These are phyloP conservation scores for Tanytarsus gracilentus DNA, from an alignment of 2,888 invertebrate species.

Conservation along the genomic window DNA sequence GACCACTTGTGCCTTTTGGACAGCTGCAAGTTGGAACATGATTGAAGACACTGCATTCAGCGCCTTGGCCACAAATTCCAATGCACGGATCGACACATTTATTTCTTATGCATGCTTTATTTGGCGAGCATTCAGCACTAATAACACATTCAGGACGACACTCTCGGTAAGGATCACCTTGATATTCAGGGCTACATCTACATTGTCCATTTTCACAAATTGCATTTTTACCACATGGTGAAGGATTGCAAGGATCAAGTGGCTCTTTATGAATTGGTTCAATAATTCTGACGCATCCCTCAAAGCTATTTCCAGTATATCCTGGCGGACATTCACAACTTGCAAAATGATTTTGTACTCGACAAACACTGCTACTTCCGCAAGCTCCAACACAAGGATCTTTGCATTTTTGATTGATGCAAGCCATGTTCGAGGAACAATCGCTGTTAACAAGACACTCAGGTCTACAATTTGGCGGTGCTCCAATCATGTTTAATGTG, in stretches of 20 bases:
- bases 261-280: conserved; percentile 34
- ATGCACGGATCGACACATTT: conserved; percentile 65
- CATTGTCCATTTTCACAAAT: conserved; percentile 60
- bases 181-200: conserved; percentile 55
- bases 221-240: conserved; percentile 65
- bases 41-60: conserved; percentile 62
- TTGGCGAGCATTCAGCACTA: conserved; percentile 57
- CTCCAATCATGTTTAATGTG: conserved; percentile 52
- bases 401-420: conserved; percentile 63
- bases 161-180: conserved; percentile 58
- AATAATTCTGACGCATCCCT: conserved; percentile 42
- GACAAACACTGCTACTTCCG: conserved; percentile 53
- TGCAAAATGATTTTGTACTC: conserved; percentile 59
- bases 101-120: conserved; percentile 60
- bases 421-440: conserved; percentile 58
- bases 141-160: conserved; percentile 64
- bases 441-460: conserved; percentile 68
- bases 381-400: conserved; percentile 61
- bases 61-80: conserved; percentile 61
- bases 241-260: conserved; percentile 56
- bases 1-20: conserved; percentile 48
- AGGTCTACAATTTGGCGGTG: conserved; percentile 64
- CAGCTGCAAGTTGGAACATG: conserved; percentile 63
- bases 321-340: conserved; percentile 55
- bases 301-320: conserved; percentile 56